Evolutionary conservation across 2,797 vertebrate species (phyloP).

Genomic region (Naso thynnoides): DNA sequence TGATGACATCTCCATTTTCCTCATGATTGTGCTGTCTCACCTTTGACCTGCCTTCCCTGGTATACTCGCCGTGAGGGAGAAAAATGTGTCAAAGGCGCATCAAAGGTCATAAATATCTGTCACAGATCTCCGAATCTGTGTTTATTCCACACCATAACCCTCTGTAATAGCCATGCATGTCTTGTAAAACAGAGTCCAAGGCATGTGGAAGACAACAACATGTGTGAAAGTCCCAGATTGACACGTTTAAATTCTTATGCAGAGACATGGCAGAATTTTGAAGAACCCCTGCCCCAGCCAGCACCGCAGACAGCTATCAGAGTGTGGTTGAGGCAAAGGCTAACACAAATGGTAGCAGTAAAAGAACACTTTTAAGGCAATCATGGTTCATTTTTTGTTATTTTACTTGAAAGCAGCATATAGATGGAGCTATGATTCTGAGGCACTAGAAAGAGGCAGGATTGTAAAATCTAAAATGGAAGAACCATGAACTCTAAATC

Average conservation of each 20-base stretch:
- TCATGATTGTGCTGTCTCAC: constrained; percentile 29
- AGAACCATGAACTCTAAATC: constrained; percentile 3
- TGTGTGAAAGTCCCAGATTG: constrained; percentile 1
- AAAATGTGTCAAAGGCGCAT: constrained; percentile 14
- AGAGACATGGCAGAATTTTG: not conserved
- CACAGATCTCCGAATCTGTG: constrained; percentile 30
- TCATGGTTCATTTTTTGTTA: not conserved
- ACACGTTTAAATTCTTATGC: constrained; percentile 7
- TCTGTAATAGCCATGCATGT: constrained; percentile 7
- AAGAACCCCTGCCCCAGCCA: not conserved
- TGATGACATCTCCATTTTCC: constrained; percentile 49
- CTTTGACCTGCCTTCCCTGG: constrained; percentile 53
- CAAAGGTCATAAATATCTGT: constrained; percentile 37
- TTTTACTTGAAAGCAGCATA: constrained; percentile 5
- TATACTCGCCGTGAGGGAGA: constrained; percentile 16
- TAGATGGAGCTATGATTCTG: constrained; percentile 15
- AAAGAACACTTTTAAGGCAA: constrained; percentile 3
- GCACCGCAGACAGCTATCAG: not conserved
- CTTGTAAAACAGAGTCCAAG: constrained; percentile 5
- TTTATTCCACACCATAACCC: not conserved
- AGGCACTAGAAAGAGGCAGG: not conserved
- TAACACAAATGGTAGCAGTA: not conserved
- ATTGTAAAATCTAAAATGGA: not conserved
- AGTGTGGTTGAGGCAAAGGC: not conserved
- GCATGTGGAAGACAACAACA: not conserved